Percentiles rank a stretch among this genome's conserved stretches.
Evolutionary conservation across 2,797 vertebrate genomes (phyloP).

Genomic region (Micromesistius poutassou): DNA sequence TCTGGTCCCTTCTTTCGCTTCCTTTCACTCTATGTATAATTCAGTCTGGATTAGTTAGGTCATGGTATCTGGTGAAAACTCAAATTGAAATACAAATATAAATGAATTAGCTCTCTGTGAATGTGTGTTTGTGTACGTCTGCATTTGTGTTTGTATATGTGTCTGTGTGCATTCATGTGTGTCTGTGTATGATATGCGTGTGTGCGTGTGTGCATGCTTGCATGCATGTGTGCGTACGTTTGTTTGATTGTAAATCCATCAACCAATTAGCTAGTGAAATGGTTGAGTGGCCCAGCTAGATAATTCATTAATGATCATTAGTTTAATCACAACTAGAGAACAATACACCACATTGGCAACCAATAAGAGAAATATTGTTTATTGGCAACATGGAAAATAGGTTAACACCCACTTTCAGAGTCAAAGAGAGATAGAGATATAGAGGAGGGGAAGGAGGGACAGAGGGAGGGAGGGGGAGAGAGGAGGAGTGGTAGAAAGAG

Average conservation of each 20-base stretch:
- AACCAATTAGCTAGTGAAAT: constrained; percentile 33
- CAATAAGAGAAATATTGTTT: constrained; percentile 26
- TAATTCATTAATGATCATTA: constrained; percentile 39
- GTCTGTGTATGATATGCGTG: not conserved
- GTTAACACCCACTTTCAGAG: constrained; percentile 43
- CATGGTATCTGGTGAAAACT: not conserved
- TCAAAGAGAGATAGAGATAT: constrained; percentile 33
- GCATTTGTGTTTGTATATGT: not conserved
- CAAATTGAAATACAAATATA: not conserved
- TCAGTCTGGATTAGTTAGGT: not conserved
- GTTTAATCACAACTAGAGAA: constrained; percentile 36
- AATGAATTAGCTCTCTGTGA: not conserved
- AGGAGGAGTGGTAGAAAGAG: constrained; percentile 2
- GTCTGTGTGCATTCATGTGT: not conserved
- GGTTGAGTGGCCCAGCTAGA: constrained; percentile 31
- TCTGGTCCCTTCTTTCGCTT: not conserved
- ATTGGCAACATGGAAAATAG: constrained; percentile 48
- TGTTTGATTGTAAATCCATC: constrained; percentile 22
- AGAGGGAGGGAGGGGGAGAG: constrained; percentile 32
- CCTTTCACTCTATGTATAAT: not conserved
- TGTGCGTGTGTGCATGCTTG: constrained; percentile 6
- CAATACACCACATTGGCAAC: constrained; percentile 22
- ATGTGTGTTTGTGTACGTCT: not conserved
- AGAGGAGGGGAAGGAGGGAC: constrained; percentile 27
- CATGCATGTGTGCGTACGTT: constrained; percentile 4